Conservation (phyloP, 1,140 invertebrate species). For the Aphis craccivora region DNA sequence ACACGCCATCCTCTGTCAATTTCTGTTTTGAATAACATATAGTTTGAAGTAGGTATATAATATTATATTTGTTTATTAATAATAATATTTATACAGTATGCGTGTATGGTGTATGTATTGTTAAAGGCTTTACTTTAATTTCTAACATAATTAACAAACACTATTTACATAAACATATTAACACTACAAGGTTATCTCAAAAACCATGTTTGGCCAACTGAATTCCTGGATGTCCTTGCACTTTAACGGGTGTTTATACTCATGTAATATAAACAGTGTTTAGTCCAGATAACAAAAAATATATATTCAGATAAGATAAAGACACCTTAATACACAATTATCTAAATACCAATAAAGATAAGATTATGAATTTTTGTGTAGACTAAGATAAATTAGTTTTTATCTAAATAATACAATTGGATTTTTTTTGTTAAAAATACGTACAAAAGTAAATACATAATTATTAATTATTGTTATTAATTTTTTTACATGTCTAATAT, state of each 20-base stretch:
- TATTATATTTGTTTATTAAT: background rate
- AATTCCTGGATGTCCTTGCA: background rate
- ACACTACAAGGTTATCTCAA: background rate
- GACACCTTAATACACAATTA: background rate
- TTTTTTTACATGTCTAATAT: background rate
- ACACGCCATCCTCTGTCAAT: background rate
- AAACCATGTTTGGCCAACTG: background rate
- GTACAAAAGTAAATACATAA: background rate
- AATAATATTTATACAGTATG: background rate
- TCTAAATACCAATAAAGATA: background rate
- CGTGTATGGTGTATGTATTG: no score
- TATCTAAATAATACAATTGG: background rate
- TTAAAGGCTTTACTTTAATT: no score
- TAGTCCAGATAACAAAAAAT: background rate
- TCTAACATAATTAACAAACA: slow-evolving; percentile 2
- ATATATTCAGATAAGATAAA: background rate
- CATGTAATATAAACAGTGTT: background rate
- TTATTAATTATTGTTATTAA: no score
- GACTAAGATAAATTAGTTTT: background rate
- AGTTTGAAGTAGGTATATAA: background rate
- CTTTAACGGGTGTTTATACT: background rate
- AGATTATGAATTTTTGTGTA: no score
- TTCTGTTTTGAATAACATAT: background rate
- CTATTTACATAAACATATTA: background rate
- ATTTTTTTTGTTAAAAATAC: background rate